Percentiles rank a stretch among this genome's conserved stretches.
Evolutionary conservation across 2,888 invertebrate genomes (phyloP).

Genomic region (Cyaniris semiargus): DNA sequence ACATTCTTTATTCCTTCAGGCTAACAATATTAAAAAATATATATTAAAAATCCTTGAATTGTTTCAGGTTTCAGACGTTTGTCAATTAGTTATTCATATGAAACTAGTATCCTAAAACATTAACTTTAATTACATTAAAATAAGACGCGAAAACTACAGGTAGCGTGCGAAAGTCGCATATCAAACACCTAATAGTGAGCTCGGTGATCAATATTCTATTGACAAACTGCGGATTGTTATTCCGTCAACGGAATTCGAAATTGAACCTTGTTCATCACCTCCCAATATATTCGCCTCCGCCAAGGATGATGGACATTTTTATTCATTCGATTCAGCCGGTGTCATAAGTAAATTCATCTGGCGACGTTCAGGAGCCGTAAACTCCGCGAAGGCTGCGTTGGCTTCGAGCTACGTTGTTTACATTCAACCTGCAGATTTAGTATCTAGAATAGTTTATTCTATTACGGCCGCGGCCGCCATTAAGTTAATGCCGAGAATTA

Average conservation of each 20-base stretch:
- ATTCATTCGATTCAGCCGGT: slow-evolving; percentile 40
- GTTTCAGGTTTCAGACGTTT: not conserved
- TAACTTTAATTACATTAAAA: slow-evolving; percentile 25
- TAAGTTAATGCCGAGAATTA: slow-evolving; percentile 21
- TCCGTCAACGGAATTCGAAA: slow-evolving; percentile 39
- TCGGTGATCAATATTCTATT: slow-evolving; percentile 42
- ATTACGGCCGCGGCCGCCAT: slow-evolving; percentile 1
- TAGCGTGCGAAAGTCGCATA: slow-evolving; percentile 40
- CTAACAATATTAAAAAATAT: not conserved
- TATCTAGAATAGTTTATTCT: slow-evolving; percentile 23
- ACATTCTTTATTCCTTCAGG: not conserved
- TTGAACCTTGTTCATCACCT: slow-evolving; percentile 44
- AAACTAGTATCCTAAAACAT: slow-evolving; percentile 4
- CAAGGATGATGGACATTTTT: slow-evolving; percentile 43
- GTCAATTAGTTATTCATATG: not conserved
- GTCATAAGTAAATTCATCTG: slow-evolving; percentile 36
- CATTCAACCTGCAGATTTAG: slow-evolving; percentile 28
- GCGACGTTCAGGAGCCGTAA: slow-evolving; percentile 16
- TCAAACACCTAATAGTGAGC: slow-evolving; percentile 35
- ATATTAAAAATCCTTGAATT: not conserved
- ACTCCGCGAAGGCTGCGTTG: slow-evolving; percentile 16
- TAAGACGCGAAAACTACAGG: not conserved
- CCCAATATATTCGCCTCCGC: slow-evolving; percentile 46
- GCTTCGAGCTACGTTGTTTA: slow-evolving; percentile 18
- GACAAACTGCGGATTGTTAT: slow-evolving; percentile 39